Evolutionary conservation across 2,888 invertebrate genomes (phyloP), one percentile per base, ranked within the genome.

Genomic region (Adelognathus sp.): DNA sequence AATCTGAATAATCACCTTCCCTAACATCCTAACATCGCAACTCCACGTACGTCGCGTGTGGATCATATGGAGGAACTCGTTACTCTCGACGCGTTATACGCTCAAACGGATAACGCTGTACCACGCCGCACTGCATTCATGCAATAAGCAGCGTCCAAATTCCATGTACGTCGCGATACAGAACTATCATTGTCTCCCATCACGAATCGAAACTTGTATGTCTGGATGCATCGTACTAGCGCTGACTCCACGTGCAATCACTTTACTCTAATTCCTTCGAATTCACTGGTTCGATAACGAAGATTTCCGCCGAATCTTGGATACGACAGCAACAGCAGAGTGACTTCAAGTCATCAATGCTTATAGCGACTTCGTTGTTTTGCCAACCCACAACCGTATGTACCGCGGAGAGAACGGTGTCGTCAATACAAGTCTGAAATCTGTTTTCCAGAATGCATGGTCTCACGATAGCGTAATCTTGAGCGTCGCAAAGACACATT

Each of bases 201-300:
- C n/a, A n/a, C n/a, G n/a, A n/a, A n/a, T n/a, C n/a, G n/a, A n/a
- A n/a, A n/a, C n/a, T n/a, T n/a, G n/a, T n/a, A n/a, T n/a, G n/a
- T n/a, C n/a, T n/a, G 36, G n/a, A 36, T 36, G 36, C 36, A 11
- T 9, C 36, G 36, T 36, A n/a, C 9, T 2, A 36, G 36, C 7
- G 11, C n/a, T n/a, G n/a, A n/a, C n/a, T n/a, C n/a, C n/a, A n/a
- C n/a, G n/a, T 11, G 36, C 7, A 11, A 36, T 36, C 11, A 36
- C 36, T n/a, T 66, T 24, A 66, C 39, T 66, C 66, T 6, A 54
- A 21, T 54, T 66, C 66, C 16, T 16, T 46, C 4, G 6, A 66
- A 16, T 66, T 66, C 1, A 54, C 52, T 11, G 27, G 66, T 9
- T 66, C 52, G 1, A 52, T 54, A 1, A 54, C 3, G 5, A 52